A percentile compares a stretch with the other conserved stretches of the same genome.
Conservation (phyloP, 2,797 vertebrate species). For the Acrocephalus scirpaceus region DNA sequence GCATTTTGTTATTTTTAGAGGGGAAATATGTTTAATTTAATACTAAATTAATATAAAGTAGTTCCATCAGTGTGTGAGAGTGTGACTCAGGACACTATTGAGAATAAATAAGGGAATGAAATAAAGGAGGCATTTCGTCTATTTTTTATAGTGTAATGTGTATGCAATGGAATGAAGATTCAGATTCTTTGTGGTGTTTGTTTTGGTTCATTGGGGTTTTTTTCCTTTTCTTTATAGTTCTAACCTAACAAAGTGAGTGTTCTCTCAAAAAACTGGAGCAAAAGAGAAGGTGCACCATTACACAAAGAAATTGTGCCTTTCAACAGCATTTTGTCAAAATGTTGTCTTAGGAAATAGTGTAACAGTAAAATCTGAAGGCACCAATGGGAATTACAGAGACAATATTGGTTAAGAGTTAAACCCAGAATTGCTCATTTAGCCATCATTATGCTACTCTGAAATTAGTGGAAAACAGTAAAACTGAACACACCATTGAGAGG, state of each 20-base stretch:
- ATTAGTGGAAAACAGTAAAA: neutral
- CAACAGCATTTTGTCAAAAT: neutral
- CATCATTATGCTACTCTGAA: neutral
- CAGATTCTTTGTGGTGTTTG: neutral
- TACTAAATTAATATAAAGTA: neutral
- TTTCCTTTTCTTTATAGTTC: neutral
- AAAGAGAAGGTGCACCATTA: neutral
- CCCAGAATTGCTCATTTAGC: neutral
- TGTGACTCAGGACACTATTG: neutral
- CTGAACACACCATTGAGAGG: accelerated
- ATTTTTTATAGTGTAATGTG: neutral
- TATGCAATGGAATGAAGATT: neutral
- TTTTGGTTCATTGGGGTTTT: neutral
- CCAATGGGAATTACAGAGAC: neutral
- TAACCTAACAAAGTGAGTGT: neutral
- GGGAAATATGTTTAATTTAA: neutral
- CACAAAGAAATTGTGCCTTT: neutral
- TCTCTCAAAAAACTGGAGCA: neutral
- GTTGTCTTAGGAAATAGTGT: neutral
- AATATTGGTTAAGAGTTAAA: neutral
- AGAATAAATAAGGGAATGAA: conserved; percentile 26
- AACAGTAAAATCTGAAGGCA: neutral
- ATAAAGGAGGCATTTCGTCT: neutral
- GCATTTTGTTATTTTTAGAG: neutral
- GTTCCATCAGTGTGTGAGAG: neutral